Evolutionary conservation across 2,113 vertebrate genomes (phyloP).

Genomic region (Leptodactylus fuscus): DNA sequence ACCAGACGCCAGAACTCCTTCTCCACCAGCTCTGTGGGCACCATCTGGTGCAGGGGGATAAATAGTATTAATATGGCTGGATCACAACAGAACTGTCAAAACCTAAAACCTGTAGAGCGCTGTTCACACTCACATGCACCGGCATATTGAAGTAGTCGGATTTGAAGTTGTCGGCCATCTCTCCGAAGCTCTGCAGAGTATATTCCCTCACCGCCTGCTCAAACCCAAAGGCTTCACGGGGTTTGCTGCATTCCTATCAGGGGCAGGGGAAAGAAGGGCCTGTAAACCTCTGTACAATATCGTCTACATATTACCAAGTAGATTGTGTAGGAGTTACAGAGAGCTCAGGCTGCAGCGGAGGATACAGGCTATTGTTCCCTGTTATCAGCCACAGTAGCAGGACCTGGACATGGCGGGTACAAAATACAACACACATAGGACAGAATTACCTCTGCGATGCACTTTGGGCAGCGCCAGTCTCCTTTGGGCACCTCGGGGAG

Average conservation of each 20-base stretch:
- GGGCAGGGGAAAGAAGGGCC: background rate
- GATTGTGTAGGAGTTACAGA: too few species aligned
- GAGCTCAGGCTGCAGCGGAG: too few species aligned
- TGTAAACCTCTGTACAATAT: too few species aligned
- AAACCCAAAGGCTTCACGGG: constrained; percentile 95
- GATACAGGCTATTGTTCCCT: too few species aligned
- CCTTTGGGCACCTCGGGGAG: constrained; percentile 95
- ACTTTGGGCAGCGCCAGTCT: constrained; percentile 97
- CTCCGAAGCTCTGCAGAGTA: constrained; percentile 94
- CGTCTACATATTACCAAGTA: too few species aligned
- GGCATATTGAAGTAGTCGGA: constrained; percentile 99
- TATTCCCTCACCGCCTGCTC: constrained; percentile 96
- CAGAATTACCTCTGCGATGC: constrained; percentile 98
- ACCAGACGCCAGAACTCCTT: constrained; percentile 98
- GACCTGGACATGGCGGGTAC: too few species aligned
- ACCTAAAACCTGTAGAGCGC: background rate
- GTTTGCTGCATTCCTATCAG: constrained; percentile 95
- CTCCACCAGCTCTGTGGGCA: constrained; percentile 95
- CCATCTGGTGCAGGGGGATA: constrained; percentile 81
- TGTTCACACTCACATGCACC: constrained; percentile 87
- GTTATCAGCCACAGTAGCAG: too few species aligned
- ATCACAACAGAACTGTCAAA: too few species aligned
- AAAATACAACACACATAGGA: too few species aligned
- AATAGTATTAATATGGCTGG: too few species aligned
- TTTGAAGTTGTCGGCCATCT: constrained; percentile 99